Base-by-base conservation (phyloP, 2,888 invertebrate genomes). In the Metallyticus violacea region DNA sequence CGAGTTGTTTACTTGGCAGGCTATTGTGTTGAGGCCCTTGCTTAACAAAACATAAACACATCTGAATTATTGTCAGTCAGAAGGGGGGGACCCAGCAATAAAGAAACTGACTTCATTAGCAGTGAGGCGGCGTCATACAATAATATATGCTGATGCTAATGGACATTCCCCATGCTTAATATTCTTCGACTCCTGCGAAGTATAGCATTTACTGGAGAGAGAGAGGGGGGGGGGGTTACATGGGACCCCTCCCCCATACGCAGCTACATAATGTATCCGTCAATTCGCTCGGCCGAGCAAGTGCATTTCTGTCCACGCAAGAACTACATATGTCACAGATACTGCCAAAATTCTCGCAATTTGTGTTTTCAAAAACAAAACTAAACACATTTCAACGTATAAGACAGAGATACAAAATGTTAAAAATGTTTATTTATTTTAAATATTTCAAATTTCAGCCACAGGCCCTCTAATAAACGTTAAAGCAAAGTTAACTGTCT, bases 61-160 rank as follows among this genome's bases (percentile, higher is more conserved):
- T 77, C 28, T 83, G 29, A 83, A 77, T 83, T 83, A 83, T 77
- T 27, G 28, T 28, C 77, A 83, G 29, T 77, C 29, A 22, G 15
- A 22, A 62, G 22, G 40, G 40, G 28, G 77, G n/a, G 28, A 29
- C 27, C 77, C 6, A 28, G 77, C 77, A 77, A 83, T 83, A 83
- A 77, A 83, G 27, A 77, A 83, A 27, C 26, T 77, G 83, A 83
- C 83, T 83, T 83, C 27, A 83, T 83, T 83, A 83, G n/a, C 77
- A 9, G 26, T 22, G 76, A 26, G 27, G 4, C 40, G 26, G 40
- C 62, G 26, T 27, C 26, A 76, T 76, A 26, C 27, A 40, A 26
- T 82, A 82, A 82, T 76, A 4, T 82, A 82, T 76, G 81, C 62
- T 28, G 81, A 29, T 28, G 29, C n/a, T 81, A 28, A 81, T 28